Evolutionary conservation across 2,888 invertebrate genomes (phyloP), one percentile per base, ranked within the genome.

Genomic region (Xestia c-nigrum): DNA sequence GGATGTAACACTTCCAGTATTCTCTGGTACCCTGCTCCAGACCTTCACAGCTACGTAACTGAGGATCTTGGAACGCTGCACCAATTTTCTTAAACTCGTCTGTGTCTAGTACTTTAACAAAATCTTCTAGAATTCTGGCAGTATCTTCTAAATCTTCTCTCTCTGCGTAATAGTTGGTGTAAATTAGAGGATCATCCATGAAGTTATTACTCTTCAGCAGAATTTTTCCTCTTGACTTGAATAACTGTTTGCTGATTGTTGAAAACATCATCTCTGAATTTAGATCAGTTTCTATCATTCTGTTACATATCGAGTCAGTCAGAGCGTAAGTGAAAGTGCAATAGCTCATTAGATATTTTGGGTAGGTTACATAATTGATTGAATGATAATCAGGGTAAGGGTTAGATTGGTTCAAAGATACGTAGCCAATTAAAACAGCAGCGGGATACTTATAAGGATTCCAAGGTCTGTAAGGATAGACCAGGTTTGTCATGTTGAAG

Each of bases 201-300:
- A 92, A 93, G 72, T 94, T 78, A 1, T 80, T 87, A 67, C 89
- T 93, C 69, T 81, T 89, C 14, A 94, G 78, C 55, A 78, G 85
- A 5, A 95, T 84, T 47, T 74, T 83, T 14, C 95, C 95, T 81
- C 89, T 91, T 0, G 93, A 92, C 73, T 91, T 78, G 0, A 90
- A 93, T 63, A 91, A 89, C 46, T 94, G 78, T 21, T 91, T 85
- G 9, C 88, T 86, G 10, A 93, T 69, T 1, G 91, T 47, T 0
- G 91, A 52, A 57, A 91, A 91, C 46, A 93, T 74, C 21, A 83
- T 88, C 31, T 93, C 90, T 47, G 85, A 74, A 5, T 86, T 74
- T 7, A 85, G 72, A n/a, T 88, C 81, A 5, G 90, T 87, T 52
- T 83, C 76, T 5, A 90, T 84, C 55, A 91, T 67, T 0, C 80